Conservation (phyloP, 1,140 invertebrate genomes). For the Monochamus saltuarius region DNA sequence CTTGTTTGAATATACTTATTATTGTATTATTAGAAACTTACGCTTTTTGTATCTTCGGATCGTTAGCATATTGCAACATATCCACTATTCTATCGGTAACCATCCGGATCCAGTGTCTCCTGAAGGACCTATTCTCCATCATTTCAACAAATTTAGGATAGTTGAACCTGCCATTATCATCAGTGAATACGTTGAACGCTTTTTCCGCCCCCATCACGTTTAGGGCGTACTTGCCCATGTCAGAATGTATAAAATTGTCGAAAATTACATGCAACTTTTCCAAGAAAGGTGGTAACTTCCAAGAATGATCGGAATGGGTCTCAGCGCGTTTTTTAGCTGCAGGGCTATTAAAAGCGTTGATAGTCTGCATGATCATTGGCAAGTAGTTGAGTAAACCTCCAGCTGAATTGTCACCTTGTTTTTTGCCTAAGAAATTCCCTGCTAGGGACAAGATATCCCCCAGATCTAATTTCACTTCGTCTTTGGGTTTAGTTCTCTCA, state of each 20-base stretch:
- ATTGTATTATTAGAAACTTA: too few relatives aligned
- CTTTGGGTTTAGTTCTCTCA: not conserved
- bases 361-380: slow-evolving; percentile 28
- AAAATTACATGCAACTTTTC: slow-evolving; percentile 73
- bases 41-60: slow-evolving; percentile 73
- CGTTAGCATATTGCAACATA: slow-evolving; percentile 70
- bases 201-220: slow-evolving; percentile 69
- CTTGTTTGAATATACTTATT: too few relatives aligned
- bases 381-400: slow-evolving; percentile 26
- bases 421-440: slow-evolving; percentile 8
- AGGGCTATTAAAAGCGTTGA: slow-evolving; percentile 45
- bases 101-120: slow-evolving; percentile 74
- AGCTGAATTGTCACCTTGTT: not conserved
- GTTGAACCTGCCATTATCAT: slow-evolving; percentile 66
- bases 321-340: slow-evolving; percentile 58
- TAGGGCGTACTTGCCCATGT: slow-evolving; percentile 71
- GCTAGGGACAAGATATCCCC: slow-evolving; percentile 28
- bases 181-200: slow-evolving; percentile 62
- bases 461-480: slow-evolving; percentile 29
- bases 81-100: slow-evolving; percentile 69
- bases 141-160: slow-evolving; percentile 72
- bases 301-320: slow-evolving; percentile 69
- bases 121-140: slow-evolving; percentile 74
- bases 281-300: slow-evolving; percentile 71
- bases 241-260: slow-evolving; percentile 77